These are phyloP conservation scores for Callimorpha dominula DNA, from an alignment of 2,888 invertebrate species.

Conservation along the genomic window DNA sequence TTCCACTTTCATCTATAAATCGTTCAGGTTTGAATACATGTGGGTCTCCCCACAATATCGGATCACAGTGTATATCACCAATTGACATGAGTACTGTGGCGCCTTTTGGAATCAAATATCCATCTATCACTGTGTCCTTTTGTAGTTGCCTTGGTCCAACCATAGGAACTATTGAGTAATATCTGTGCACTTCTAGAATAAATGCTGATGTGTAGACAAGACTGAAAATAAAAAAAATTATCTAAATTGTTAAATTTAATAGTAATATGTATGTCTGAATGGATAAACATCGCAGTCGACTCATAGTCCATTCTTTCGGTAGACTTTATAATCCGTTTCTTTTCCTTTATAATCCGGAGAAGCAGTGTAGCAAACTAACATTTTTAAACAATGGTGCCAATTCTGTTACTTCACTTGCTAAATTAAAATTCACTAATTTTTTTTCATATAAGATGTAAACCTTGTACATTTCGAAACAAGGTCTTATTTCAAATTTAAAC, in stretches of 20 bases:
- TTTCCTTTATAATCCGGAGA: no score
- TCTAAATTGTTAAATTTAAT: neutral
- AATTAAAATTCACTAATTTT: no score
- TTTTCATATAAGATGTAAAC: no score
- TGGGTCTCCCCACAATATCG: conserved; percentile 86
- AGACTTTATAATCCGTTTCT: neutral
- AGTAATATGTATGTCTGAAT: neutral
- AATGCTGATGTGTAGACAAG: conserved; percentile 85
- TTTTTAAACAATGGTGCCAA: no score
- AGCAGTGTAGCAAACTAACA: no score
- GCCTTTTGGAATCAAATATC: conserved; percentile 79
- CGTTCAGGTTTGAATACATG: conserved; percentile 88
- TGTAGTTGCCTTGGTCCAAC: conserved; percentile 83
- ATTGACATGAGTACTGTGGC: conserved; percentile 85
- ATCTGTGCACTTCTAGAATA: conserved; percentile 86
- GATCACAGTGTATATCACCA: conserved; percentile 84
- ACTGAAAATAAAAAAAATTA: conserved; percentile 60
- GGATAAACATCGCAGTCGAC: neutral
- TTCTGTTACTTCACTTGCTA: no score
- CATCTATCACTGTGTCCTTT: conserved; percentile 70
- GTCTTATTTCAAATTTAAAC: no score
- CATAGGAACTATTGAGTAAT: conserved; percentile 84
- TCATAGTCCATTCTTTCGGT: neutral
- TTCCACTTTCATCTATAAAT: conserved; percentile 86
- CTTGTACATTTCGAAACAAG: no score